Conservation (phyloP, 2,888 invertebrate species). For the Folsomia manolachei region DNA sequence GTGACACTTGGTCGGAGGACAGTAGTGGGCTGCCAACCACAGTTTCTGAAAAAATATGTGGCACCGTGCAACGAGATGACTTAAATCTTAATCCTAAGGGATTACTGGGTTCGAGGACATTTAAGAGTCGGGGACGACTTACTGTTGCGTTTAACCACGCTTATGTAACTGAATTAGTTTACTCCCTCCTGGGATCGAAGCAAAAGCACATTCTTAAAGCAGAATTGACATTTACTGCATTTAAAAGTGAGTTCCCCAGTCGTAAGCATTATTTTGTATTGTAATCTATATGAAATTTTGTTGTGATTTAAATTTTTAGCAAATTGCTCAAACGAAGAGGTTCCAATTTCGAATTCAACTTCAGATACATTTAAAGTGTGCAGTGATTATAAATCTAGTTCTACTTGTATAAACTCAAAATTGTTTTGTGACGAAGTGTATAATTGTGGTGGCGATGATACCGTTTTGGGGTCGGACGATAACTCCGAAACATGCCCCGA, state of each 20-base stretch:
- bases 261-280: background rate
- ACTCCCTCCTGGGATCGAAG: conserved; percentile 32
- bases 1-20: background rate
- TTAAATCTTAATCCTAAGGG: conserved; percentile 21
- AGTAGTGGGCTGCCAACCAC: conserved; percentile 11
- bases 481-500: conserved; percentile 32
- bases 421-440: conserved; percentile 38
- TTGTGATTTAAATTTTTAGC: background rate
- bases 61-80: conserved; percentile 32
- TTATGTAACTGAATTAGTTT: conserved; percentile 39
- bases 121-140: conserved; percentile 28
- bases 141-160: conserved; percentile 41
- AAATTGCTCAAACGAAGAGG: conserved; percentile 24
- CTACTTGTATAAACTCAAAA: conserved; percentile 41
- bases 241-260: conserved; percentile 32
- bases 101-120: conserved; percentile 34
- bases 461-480: conserved; percentile 36
- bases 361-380: conserved; percentile 28
- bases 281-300: background rate
- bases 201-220: conserved; percentile 32
- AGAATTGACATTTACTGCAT: conserved; percentile 40
- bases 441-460: conserved; percentile 40
- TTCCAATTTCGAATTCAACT: conserved; percentile 13
- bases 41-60: conserved; percentile 36
- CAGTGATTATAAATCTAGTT: conserved; percentile 22